Evolutionary conservation across 2,888 invertebrate species (phyloP), one percentile per base, ranked within the genome.

Genomic region (Apodemia hepburni): DNA sequence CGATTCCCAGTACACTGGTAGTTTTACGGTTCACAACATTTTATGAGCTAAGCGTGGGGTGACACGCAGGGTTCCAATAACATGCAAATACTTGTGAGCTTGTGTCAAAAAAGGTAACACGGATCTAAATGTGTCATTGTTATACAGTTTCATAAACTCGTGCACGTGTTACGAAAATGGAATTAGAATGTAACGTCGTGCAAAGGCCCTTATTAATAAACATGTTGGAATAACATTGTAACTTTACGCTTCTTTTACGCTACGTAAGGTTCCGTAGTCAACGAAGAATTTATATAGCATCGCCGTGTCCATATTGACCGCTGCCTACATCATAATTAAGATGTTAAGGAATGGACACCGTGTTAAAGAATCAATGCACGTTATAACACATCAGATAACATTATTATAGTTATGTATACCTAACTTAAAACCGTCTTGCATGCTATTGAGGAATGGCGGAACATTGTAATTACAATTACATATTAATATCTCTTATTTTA

Each of bases 11-110:
- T 42, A 12, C 15, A 33, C 33, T 33, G 5, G 22, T 51, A 57
- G 57, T 57, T 57, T 57, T 27, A 57, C 57, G 29, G 57, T 15
- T 57, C 29, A 29, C 57, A 57, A 29, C 27, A 57, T 15, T 57
- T 29, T 57, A 29, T 8, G 57, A 29, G 15, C 29, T 2, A 15
- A 57, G 22, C 27, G 29, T 11, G 27, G 29, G 57, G 57, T 57
- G 29, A 29, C 57, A 22, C 15, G 3, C 12, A 27, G 15, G 27
- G 22, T 27, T 54, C 54, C 54, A 54, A 54, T 54, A 54, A 54
- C 27, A 54, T 54, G 54, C 54, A 54, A 54, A 54, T 54, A 27
- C 54, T 57, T 57, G 27, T 22, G 22, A 22, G 22, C 2, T 22
- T 29, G 54, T 29, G n/a, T 57, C 15, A 29, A 27, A 29, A 29